These are phyloP conservation scores for Ridgeia piscesae DNA, from an alignment of 1,140 invertebrate genomes.

Conservation along the genomic window DNA sequence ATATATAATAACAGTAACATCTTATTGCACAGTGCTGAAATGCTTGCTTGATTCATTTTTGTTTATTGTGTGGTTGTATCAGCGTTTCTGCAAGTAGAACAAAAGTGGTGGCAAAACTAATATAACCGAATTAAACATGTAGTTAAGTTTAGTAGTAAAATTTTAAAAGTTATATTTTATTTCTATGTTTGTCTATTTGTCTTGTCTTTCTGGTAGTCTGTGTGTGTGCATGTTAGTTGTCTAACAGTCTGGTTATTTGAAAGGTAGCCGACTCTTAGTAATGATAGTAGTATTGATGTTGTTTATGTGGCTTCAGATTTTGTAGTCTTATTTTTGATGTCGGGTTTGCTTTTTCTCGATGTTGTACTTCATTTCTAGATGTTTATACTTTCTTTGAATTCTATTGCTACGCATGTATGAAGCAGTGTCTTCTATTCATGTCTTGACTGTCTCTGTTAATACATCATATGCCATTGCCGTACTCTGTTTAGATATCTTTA, in stretches of 20 bases:
- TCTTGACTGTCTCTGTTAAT: neutral
- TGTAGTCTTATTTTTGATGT: neutral
- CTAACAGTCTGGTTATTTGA: neutral
- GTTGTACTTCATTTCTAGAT: neutral
- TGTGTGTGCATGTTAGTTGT: neutral
- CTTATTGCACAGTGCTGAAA: neutral
- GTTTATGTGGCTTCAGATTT: neutral
- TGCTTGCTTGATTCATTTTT: neutral
- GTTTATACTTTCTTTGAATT: neutral
- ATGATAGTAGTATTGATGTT: neutral
- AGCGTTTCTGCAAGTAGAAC: neutral
- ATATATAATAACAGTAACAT: neutral
- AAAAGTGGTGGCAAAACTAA: neutral
- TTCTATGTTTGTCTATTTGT: neutral
- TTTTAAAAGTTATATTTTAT: neutral
- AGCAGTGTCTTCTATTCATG: neutral
- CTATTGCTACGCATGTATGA: neutral
- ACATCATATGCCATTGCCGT: neutral
- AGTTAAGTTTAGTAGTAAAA: neutral
- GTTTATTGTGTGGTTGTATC: neutral
- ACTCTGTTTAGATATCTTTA: neutral
- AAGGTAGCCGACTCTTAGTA: neutral
- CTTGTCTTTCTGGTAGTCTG: neutral
- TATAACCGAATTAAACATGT: neutral
- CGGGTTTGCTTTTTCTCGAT: neutral